Percentiles rank a stretch among this genome's conserved stretches.
Evolutionary conservation across 1,140 invertebrate species (phyloP).

Genomic region (Vanessa atalanta): DNA sequence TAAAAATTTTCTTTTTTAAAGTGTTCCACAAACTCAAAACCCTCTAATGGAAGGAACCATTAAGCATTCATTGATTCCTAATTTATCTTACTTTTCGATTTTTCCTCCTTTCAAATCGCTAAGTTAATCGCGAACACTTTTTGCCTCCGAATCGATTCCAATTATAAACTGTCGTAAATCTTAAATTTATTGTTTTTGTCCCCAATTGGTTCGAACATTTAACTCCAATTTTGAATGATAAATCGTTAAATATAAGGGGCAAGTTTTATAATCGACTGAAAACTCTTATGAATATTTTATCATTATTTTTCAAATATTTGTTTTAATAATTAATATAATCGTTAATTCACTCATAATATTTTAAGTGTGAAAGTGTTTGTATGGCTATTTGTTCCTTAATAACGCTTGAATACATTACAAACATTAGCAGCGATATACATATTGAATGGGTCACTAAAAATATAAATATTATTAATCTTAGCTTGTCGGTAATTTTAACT

Average conservation of each 20-base stretch:
- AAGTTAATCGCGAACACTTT: slow-evolving; percentile 58
- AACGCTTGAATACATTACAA: no score
- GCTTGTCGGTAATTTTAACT: no score
- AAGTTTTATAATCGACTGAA: neutral
- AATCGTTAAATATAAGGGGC: slow-evolving; percentile 5
- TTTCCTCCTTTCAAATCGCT: slow-evolving; percentile 65
- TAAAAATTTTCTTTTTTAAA: slow-evolving; percentile 68
- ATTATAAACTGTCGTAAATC: slow-evolving; percentile 62
- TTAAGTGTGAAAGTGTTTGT: no score
- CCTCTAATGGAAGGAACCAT: slow-evolving; percentile 73
- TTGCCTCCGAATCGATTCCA: slow-evolving; percentile 54
- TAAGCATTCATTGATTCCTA: slow-evolving; percentile 76
- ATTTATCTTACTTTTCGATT: slow-evolving; percentile 75
- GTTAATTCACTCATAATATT: no score
- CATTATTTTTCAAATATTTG: neutral
- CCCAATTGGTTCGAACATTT: slow-evolving; percentile 32
- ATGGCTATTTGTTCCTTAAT: no score
- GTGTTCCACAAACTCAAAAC: slow-evolving; percentile 67
- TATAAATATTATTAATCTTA: no score
- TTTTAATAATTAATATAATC: neutral
- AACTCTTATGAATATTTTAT: neutral
- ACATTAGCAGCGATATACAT: no score
- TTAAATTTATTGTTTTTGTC: slow-evolving; percentile 45
- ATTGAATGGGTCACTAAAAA: no score
- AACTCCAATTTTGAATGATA: slow-evolving; percentile 16